Evolutionary conservation across 1,140 invertebrate species (phyloP), one percentile per base, ranked within the genome.

Genomic region (Apocrypta bakeri): DNA sequence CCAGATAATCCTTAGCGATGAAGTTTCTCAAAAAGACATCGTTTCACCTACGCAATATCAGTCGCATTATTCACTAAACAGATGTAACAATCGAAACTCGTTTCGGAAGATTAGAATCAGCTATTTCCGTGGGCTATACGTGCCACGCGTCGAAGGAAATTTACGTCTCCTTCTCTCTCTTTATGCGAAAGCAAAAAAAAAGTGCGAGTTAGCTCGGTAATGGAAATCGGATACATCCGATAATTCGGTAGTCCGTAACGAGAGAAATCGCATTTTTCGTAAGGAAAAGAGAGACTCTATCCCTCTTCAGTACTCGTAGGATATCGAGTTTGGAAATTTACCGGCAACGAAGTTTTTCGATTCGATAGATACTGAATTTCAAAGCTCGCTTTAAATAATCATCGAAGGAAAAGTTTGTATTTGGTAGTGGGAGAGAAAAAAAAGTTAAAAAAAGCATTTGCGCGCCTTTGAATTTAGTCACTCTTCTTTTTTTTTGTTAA

Each of bases 81-180:
- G 40, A 63, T 40, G 79, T 64, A 80, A 61, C 79, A 80, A 73
- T 80, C 31, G 71, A 73, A 64, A 56, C 9, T 73, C 79, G 69
- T 29, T 80, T 80, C 71, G 48, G 69, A 69, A 80, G 79, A 80
- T 73, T 73, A 25, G 69, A 63, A 73, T 80, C 69, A 63, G 56
- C 68, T 25, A 73, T 73, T 64, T 80, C 79, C 79, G 66, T 0
- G 24, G 11, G 25, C 25, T 24, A 56, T 69, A 27, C 25, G 63
- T 37, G 42, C 68, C 42, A 24, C 21, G 24, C 4, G 14, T 37
- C n/a, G 1, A 33, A 48, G 14, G 29, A 29, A 68, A 78, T 78
- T 69, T 42, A 78, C 37, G 12, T 21, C 12, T 48, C 12, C 21
- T 17, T 48, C 42, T 42, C 40, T 42, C 40, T 42, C 40, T 42